phyloP scores from a whole-genome alignment of 2,888 invertebrate species.

The Perithous albicinctus region DNA sequence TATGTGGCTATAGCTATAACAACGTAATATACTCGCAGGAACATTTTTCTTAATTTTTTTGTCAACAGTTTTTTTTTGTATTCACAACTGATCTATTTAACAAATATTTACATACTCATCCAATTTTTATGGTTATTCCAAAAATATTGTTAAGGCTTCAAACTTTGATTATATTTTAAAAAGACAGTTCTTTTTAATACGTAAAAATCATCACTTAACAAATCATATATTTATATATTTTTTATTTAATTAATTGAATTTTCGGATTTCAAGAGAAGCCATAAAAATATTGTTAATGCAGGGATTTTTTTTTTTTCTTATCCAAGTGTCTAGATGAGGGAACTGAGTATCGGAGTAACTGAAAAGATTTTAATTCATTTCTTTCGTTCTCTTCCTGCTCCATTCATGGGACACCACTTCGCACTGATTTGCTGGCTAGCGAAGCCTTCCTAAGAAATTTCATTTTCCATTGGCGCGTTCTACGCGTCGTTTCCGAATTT shows the following conservation, averaged over 20 bases:
- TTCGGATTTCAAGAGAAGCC: background rate
- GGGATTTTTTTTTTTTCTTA: background rate
- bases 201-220: too few species aligned
- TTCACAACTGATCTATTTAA: background rate
- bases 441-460: constrained; percentile 27
- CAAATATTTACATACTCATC: background rate
- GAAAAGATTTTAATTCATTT: constrained; percentile 3
- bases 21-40: background rate
- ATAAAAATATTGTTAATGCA: background rate
- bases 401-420: background rate
- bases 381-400: background rate
- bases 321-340: background rate
- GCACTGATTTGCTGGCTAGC: constrained; percentile 13
- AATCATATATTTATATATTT: too few species aligned
- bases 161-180: background rate
- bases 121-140: background rate
- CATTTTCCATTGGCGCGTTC: constrained; percentile 33
- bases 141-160: background rate
- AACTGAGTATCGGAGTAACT: background rate
- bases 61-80: background rate
- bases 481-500: constrained; percentile 41
- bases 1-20: too few species aligned
- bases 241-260: background rate
- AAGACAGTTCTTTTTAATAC: too few species aligned
- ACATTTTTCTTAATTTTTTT: background rate